These are phyloP conservation scores for Drosophila melanogaster DNA, from an alignment of 1,140 invertebrate species.

Conservation along the genomic window DNA sequence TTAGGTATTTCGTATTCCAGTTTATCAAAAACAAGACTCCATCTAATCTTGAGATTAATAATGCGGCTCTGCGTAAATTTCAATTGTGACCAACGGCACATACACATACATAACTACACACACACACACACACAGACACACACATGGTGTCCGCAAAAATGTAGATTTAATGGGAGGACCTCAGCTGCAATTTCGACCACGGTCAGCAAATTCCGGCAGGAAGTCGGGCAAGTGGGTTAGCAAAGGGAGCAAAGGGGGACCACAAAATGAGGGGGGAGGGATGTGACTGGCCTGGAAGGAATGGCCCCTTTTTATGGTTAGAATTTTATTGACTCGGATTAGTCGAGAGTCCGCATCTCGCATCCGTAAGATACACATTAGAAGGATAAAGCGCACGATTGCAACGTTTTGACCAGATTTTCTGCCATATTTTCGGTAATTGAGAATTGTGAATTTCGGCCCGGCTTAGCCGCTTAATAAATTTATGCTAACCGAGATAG, in stretches of 20 bases:
- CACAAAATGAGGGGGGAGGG: neutral
- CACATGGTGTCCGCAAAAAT: constrained; percentile 30
- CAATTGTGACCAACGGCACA: constrained; percentile 44
- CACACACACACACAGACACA: neutral
- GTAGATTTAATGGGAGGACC: constrained; percentile 49
- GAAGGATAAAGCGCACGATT: constrained; percentile 11
- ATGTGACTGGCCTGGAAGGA: too few species aligned
- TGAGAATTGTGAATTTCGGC: constrained; percentile 52
- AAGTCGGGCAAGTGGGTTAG: neutral
- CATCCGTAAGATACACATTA: constrained; percentile 42
- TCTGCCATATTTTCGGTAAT: constrained; percentile 49
- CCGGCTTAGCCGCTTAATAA: constrained; percentile 59
- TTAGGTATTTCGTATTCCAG: constrained; percentile 35
- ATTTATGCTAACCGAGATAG: constrained; percentile 46
- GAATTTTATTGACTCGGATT: constrained; percentile 78
- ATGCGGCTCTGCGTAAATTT: constrained; percentile 75
- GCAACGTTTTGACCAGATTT: constrained; percentile 6
- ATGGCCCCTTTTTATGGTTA: constrained; percentile 59
- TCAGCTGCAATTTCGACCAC: constrained; percentile 42
- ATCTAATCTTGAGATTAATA: constrained; percentile 81
- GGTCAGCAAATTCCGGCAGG: constrained; percentile 18
- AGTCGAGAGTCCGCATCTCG: constrained; percentile 16
- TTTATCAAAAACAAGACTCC: constrained; percentile 65
- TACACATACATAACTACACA: neutral
- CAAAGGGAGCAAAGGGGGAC: too few species aligned